phyloP scores from a whole-genome alignment of 2,797 vertebrate species.

The Delichon dasypus region DNA sequence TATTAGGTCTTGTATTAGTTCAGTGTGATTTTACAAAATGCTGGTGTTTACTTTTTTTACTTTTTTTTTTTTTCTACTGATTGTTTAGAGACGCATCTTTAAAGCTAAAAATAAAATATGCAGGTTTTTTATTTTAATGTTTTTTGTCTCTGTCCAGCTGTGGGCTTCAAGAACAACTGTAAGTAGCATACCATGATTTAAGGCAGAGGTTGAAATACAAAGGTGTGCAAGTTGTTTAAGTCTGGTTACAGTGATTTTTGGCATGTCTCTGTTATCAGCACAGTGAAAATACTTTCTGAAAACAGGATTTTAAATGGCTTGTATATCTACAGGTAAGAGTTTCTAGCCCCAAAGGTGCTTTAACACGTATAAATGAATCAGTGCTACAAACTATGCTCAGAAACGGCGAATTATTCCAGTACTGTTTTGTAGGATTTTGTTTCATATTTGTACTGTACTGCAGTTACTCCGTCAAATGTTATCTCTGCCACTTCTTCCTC shows the following conservation, averaged over 20 bases:
- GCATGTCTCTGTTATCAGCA: background rate
- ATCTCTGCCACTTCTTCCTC: background rate
- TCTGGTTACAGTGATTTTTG: background rate
- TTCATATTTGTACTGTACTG: background rate
- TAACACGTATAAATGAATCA: background rate
- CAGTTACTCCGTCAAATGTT: background rate
- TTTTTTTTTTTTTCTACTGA: slow-evolving; percentile 16
- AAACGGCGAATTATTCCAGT: background rate
- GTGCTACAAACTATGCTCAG: background rate
- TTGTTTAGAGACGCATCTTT: slow-evolving; percentile 15
- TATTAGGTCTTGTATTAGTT: slow-evolving; percentile 15
- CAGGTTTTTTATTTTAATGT: background rate
- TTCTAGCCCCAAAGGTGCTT: background rate
- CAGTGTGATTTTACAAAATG: slow-evolving; percentile 1
- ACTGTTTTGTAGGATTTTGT: background rate
- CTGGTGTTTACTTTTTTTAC: slow-evolving; percentile 39
- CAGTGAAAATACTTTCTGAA: background rate
- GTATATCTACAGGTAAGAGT: background rate
- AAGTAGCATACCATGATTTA: background rate
- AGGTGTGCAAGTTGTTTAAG: background rate
- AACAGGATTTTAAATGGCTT: background rate
- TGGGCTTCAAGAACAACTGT: background rate
- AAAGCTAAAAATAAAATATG: slow-evolving; percentile 32
- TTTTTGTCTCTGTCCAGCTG: background rate
- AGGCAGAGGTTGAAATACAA: background rate